phyloP scores from a whole-genome alignment of 2,797 vertebrate species.

The Lepilemur septentrionalis region DNA sequence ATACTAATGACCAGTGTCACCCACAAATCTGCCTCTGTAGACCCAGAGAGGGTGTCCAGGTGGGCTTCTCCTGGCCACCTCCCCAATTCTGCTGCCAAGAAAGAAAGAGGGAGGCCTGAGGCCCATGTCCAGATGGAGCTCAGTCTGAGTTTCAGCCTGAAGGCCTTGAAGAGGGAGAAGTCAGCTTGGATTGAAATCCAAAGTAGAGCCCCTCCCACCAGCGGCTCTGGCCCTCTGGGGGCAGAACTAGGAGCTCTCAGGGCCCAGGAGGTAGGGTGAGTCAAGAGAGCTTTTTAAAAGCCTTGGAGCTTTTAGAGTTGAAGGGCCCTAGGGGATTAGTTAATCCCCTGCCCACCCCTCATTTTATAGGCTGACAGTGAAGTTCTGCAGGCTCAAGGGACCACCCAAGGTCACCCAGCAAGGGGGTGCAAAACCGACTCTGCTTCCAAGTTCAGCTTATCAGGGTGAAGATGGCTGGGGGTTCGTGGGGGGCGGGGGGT shows the following conservation, averaged over 20 bases:
- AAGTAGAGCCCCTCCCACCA: neutral
- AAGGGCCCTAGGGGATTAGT: neutral
- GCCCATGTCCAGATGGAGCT: neutral
- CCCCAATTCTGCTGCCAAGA: neutral
- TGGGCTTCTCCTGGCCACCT: neutral
- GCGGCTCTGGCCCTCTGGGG: neutral
- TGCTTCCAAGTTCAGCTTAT: neutral
- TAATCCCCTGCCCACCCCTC: neutral
- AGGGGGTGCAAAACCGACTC: neutral
- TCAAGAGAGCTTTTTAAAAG: neutral
- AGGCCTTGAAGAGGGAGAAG: neutral
- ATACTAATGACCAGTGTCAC: neutral
- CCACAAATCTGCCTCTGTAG: neutral
- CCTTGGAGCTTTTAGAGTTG: neutral
- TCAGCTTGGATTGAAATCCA: neutral
- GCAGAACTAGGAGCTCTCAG: neutral
- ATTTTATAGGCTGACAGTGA: neutral
- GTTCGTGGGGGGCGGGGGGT: neutral
- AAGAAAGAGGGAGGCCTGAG: neutral
- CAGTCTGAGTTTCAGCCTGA: neutral
- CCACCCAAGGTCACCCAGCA: neutral
- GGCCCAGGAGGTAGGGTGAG: neutral
- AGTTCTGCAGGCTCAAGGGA: neutral
- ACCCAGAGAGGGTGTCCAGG: neutral
- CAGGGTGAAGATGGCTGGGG: constrained; percentile 7